Evolutionary conservation across 2,888 invertebrate genomes (phyloP).

Genomic region (Parnassius mnemosyne): DNA sequence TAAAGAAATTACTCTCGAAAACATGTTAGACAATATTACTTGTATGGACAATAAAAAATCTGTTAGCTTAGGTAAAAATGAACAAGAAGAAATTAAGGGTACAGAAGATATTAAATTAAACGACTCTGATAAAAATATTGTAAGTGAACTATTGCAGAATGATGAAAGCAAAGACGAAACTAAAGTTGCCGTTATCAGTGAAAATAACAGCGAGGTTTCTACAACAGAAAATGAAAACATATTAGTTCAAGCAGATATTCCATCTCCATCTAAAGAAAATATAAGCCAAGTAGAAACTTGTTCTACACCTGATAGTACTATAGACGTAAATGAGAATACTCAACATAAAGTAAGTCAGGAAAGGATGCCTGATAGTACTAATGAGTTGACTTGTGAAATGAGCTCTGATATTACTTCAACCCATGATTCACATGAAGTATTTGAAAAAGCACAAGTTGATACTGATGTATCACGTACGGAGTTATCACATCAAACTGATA

Average conservation of each 20-base stretch:
- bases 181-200: not conserved
- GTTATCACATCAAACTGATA: slow-evolving; percentile 39
- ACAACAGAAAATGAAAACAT: slow-evolving; percentile 41
- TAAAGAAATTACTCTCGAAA: slow-evolving; percentile 52
- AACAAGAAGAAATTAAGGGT: slow-evolving; percentile 26
- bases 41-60: slow-evolving; percentile 31
- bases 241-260: slow-evolving; percentile 25
- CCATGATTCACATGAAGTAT: slow-evolving; percentile 37
- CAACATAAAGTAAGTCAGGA: slow-evolving; percentile 30
- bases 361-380: slow-evolving; percentile 54
- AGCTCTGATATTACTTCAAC: slow-evolving; percentile 55
- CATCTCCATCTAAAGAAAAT: slow-evolving; percentile 26
- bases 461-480: slow-evolving; percentile 37
- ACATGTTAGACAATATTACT: slow-evolving; percentile 49
- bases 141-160: too few relatives aligned
- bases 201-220: slow-evolving; percentile 28
- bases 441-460: slow-evolving; percentile 35
- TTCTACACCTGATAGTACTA: slow-evolving; percentile 64
- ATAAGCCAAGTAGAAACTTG: slow-evolving; percentile 33
- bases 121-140: too few relatives aligned
- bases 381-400: slow-evolving; percentile 48
- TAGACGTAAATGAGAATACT: slow-evolving; percentile 40
- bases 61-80: not conserved
- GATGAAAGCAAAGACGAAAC: slow-evolving; percentile 1
- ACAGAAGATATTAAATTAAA: too few relatives aligned